A percentile compares a stretch with the other conserved stretches of the same genome.
Conservation (phyloP, 2,888 invertebrate species). For the Leistus spinibarbis region DNA sequence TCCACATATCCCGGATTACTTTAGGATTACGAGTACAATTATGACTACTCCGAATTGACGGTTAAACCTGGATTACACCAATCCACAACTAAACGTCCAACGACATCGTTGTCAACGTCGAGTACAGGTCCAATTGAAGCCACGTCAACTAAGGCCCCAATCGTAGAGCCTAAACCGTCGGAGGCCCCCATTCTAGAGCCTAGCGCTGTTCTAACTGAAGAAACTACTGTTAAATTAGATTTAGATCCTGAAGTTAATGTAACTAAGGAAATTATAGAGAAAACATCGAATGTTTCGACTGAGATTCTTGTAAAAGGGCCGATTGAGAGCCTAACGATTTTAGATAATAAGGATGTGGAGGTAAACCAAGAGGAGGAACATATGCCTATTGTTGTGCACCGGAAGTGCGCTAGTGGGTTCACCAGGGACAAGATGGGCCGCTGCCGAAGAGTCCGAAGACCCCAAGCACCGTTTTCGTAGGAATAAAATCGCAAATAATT, state of each 20-base stretch:
- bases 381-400: constrained; percentile 46
- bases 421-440: constrained; percentile 54
- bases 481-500: constrained; percentile 7
- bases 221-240: constrained; percentile 1
- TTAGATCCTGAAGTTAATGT: constrained; percentile 24
- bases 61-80: constrained; percentile 62
- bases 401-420: constrained; percentile 52
- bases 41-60: constrained; percentile 75
- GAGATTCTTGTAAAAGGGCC: constrained; percentile 24
- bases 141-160: constrained; percentile 23
- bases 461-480: constrained; percentile 44
- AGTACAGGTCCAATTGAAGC: constrained; percentile 31
- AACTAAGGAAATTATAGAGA: constrained; percentile 49
- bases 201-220: not conserved
- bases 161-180: constrained; percentile 21
- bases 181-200: not conserved
- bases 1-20: constrained; percentile 49
- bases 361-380: constrained; percentile 26
- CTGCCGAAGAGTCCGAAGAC: constrained; percentile 53
- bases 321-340: constrained; percentile 16
- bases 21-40: constrained; percentile 75
- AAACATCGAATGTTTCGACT: constrained; percentile 37
- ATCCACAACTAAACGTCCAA: constrained; percentile 42
- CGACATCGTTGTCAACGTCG: constrained; percentile 28
- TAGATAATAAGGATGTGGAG: constrained; percentile 35